Base-by-base conservation (phyloP, 2,888 invertebrate genomes). In the Coecobrya sp. region DNA sequence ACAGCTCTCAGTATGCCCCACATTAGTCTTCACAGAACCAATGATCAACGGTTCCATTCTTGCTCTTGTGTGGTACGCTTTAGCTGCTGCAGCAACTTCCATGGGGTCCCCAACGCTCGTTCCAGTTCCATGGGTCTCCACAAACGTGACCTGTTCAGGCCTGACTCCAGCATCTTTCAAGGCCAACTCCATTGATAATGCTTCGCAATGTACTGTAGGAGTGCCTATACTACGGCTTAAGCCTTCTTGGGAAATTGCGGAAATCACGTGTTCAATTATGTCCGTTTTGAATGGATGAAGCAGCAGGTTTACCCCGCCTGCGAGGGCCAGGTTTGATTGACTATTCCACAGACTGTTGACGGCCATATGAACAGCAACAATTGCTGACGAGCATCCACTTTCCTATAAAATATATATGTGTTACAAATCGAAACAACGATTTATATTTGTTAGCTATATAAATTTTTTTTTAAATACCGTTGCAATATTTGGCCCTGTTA, bases 161-260 rank as follows among this genome's bases (percentile, higher is more conserved):
- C 95, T 97, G 85, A 99, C 96, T 0, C 97, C 97, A 45, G 97
- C 97, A 96, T 99, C 82, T 19, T 55, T 52, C n/a, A 93, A 30
- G 0, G 93, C 93, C 36, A 85, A 59, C 10, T 65, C 42, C 91
- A 93, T 93, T 0, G 91, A 88, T 30, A 88, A 25, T 10, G 73
- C 82, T 45, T 89, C 89, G 19, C 70, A 89, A 19, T 89, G 84
- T 16, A 84, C 62, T 4, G 89, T 89, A 5, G 88, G 88, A 0
- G 88, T 88, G 0, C 88, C 88, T 22, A 88, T n/a, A 16, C 81
- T 81, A 16, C 59, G 30, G 10, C 68, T 79, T 1, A 88, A 42
- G 25, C 92, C 92, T 59, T 92, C 92, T 45, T 92, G 92, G 2
- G 86, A 10, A 10, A 49, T 45, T 8, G 87, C 87, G 0, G 27